Conservation (phyloP, 2,797 vertebrate species). For the Sardinella longiceps region DNA sequence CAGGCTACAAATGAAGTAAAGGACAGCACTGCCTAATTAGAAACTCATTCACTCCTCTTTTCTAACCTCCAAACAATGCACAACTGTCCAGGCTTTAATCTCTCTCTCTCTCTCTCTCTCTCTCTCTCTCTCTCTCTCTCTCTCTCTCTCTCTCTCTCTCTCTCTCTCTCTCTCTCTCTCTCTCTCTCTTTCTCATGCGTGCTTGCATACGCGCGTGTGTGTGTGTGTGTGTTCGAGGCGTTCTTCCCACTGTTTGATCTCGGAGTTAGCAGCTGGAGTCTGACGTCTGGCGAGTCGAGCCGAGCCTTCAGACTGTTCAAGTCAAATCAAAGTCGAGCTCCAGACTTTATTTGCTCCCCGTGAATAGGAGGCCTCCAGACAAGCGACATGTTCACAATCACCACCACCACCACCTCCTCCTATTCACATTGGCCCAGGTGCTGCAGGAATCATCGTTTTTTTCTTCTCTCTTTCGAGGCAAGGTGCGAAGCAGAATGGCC, state of each 20-base stretch:
- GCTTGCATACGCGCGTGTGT: too few relatives aligned
- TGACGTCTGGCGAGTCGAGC: background rate
- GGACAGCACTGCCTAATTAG: conserved; percentile 19
- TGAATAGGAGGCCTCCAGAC: background rate
- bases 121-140: background rate
- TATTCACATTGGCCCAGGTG: background rate
- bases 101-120: background rate
- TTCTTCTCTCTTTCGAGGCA: background rate
- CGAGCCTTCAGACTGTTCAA: conserved; percentile 12
- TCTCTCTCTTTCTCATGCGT: too few relatives aligned
- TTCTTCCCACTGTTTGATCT: background rate
- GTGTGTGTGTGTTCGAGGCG: background rate
- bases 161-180: background rate
- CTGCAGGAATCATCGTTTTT: background rate
- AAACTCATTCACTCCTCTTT: conserved; percentile 8
- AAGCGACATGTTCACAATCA: background rate
- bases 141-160: background rate
- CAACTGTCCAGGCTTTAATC: background rate
- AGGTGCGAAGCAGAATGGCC: background rate
- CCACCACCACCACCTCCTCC: background rate
- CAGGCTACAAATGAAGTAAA: conserved; percentile 21
- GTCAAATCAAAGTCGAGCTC: conserved; percentile 18
- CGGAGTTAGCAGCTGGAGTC: conserved; percentile 11
- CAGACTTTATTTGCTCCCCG: conserved; percentile 7
- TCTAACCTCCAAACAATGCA: background rate